These are phyloP conservation scores for Standfussiana lucernea DNA, from an alignment of 2,888 invertebrate species.

Conservation along the genomic window DNA sequence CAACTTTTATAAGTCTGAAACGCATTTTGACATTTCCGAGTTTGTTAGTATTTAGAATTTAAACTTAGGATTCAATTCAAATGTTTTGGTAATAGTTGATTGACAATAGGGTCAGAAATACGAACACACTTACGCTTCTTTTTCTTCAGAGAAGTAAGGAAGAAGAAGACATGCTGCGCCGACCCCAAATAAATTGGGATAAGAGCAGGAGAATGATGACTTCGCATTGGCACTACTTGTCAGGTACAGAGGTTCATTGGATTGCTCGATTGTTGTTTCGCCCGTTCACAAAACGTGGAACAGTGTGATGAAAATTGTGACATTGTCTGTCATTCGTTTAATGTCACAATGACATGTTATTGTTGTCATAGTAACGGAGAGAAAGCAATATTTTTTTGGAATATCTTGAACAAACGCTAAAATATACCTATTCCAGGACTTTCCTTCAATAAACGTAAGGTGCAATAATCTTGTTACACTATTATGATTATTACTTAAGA, in stretches of 20 bases:
- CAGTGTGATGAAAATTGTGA: not conserved
- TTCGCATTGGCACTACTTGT: no score
- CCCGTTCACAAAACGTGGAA: not conserved
- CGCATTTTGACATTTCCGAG: constrained; percentile 43
- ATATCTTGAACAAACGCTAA: not conserved
- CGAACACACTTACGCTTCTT: not conserved
- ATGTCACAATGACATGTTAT: constrained; percentile 12
- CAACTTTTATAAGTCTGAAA: not conserved
- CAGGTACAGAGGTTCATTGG: no score
- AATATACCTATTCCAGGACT: not conserved
- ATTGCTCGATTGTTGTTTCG: not conserved
- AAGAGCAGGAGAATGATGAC: no score
- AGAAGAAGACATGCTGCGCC: no score
- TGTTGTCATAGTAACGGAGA: constrained; percentile 57
- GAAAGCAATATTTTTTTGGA: not conserved
- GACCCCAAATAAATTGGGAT: no score
- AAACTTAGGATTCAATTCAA: not conserved
- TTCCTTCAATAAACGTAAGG: constrained; percentile 16
- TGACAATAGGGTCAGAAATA: not conserved
- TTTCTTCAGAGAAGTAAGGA: not conserved
- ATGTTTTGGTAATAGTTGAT: not conserved
- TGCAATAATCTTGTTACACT: not conserved
- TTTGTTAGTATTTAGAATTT: no score
- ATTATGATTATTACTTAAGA: not conserved
- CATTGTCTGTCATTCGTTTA: constrained; percentile 4